phyloP scores from a whole-genome alignment of 2,888 invertebrate genomes.

The Epirrita christyi region DNA sequence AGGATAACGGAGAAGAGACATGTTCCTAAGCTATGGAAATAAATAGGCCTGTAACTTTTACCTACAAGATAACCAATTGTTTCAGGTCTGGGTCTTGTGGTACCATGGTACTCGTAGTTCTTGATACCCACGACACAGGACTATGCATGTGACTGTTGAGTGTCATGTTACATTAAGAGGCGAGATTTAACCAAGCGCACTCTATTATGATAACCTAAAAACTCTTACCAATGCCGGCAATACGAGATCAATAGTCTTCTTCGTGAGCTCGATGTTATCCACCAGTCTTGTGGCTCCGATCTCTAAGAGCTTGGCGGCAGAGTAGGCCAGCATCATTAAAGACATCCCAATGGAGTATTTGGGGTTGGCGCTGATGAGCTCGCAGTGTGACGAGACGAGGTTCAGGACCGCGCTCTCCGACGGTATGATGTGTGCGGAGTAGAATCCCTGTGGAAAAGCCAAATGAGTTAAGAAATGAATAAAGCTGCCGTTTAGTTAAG shows the following conservation, averaged over 20 bases:
- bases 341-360: constrained; percentile 74
- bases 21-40: too few relatives aligned
- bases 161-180: neutral
- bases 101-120: too few relatives aligned
- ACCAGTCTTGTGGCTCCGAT: constrained; percentile 67
- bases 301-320: constrained; percentile 73
- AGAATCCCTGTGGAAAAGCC: constrained; percentile 84
- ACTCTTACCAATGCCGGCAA: constrained; percentile 88
- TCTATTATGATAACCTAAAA: constrained; percentile 1
- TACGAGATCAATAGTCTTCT: constrained; percentile 87
- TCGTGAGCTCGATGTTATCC: constrained; percentile 86
- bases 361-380: constrained; percentile 68
- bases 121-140: too few relatives aligned
- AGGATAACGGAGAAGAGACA: too few relatives aligned
- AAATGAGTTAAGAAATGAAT: neutral
- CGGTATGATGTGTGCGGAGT: constrained; percentile 91
- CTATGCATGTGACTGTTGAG: too few relatives aligned
- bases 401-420: constrained; percentile 93
- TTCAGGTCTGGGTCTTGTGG: too few relatives aligned
- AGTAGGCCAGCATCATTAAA: constrained; percentile 75
- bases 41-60: too few relatives aligned
- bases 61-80: too few relatives aligned
- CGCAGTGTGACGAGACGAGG: constrained; percentile 84
- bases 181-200: neutral
- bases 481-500: too few relatives aligned